phyloP scores from a whole-genome alignment of 1,140 invertebrate genomes.

The Coptotermes formosanus region DNA sequence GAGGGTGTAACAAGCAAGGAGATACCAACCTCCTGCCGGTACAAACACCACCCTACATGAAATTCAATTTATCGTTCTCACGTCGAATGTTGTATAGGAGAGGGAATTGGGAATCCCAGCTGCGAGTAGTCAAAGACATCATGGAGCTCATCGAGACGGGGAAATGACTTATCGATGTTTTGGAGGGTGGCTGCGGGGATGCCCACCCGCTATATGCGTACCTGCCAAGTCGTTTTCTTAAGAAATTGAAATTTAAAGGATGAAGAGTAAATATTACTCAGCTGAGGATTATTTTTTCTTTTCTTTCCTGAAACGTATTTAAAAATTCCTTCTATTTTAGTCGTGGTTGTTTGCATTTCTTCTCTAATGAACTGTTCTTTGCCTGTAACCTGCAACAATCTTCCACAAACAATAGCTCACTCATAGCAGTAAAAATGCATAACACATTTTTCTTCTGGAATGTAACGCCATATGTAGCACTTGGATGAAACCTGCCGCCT shows the following conservation, averaged over 20 bases:
- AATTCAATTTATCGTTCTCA: conserved; percentile 13
- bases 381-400: too few species aligned
- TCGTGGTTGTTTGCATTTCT: too few species aligned
- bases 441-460: too few species aligned
- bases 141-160: neutral
- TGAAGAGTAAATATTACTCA: neutral
- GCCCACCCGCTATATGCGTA: neutral
- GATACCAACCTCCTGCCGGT: too few species aligned
- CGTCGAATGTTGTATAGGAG: neutral
- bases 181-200: neutral
- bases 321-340: too few species aligned
- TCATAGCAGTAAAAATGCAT: too few species aligned
- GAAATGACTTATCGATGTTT: conserved; percentile 17
- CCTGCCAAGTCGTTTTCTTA: neutral
- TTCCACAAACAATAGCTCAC: too few species aligned
- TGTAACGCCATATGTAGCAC: too few species aligned
- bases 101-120: neutral
- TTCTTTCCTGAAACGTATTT: neutral
- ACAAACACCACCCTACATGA: neutral
- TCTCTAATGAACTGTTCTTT: too few species aligned
- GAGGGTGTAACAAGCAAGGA: too few species aligned
- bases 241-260: conserved; percentile 3
- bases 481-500: too few species aligned
- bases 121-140: neutral
- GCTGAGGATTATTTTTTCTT: neutral